Percentiles rank a stretch among this genome's conserved stretches.
phyloP scores from a whole-genome alignment of 1,140 invertebrate genomes.

The Rhyacophila brunnea region DNA sequence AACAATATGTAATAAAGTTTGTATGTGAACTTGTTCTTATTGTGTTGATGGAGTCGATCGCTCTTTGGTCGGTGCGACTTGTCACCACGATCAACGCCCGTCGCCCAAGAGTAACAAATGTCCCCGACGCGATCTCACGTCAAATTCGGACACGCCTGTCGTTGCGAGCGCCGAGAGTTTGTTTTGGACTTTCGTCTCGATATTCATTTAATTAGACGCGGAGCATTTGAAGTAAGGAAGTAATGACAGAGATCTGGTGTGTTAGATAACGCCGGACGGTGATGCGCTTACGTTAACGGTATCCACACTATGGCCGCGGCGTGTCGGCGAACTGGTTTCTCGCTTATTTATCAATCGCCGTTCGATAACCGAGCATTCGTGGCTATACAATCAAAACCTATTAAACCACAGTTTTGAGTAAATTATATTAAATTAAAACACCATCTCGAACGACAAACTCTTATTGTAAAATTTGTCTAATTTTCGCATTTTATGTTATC shows the following conservation, averaged over 20 bases:
- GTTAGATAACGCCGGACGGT: slow-evolving; percentile 27
- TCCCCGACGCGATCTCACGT: not conserved
- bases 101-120: too few relatives aligned
- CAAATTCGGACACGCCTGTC: not conserved
- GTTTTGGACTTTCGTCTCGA: slow-evolving; percentile 9
- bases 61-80: too few relatives aligned
- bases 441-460: too few relatives aligned
- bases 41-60: too few relatives aligned
- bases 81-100: too few relatives aligned
- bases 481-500: too few relatives aligned
- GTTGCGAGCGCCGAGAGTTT: not conserved
- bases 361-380: not conserved
- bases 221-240: slow-evolving; percentile 25
- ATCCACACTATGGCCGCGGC: slow-evolving; percentile 6
- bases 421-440: too few relatives aligned
- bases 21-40: too few relatives aligned
- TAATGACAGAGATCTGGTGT: slow-evolving; percentile 28
- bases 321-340: slow-evolving; percentile 29
- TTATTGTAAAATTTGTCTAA: too few relatives aligned
- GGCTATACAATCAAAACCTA: too few relatives aligned
- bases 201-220: slow-evolving; percentile 28
- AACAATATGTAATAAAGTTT: too few relatives aligned
- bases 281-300: slow-evolving; percentile 26
- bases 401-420: too few relatives aligned
- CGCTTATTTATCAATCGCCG: slow-evolving; percentile 29